Evolutionary conservation across 2,113 vertebrate genomes (phyloP).

Genomic region (Butorides virescens): DNA sequence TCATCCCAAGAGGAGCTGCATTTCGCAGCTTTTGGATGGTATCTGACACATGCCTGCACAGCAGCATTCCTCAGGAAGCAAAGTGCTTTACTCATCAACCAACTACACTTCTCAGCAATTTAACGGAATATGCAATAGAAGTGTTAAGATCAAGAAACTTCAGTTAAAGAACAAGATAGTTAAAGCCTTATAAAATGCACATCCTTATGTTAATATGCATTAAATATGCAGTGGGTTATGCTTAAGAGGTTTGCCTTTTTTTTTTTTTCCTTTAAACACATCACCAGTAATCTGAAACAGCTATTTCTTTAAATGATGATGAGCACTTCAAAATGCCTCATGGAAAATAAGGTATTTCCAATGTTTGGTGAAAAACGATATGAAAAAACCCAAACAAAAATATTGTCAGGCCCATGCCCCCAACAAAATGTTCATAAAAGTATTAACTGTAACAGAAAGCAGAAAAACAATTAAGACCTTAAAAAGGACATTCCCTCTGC

Average conservation of each 20-base stretch:
- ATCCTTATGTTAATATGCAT: background rate
- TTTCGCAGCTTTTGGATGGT: background rate
- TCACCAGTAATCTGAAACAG: background rate
- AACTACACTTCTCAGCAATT: background rate
- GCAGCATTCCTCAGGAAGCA: background rate
- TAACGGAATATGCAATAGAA: background rate
- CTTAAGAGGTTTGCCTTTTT: background rate
- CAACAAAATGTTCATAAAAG: background rate
- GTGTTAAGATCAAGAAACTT: background rate
- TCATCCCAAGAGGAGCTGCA: background rate
- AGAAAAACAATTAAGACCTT: background rate
- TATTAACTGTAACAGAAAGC: background rate
- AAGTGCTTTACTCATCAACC: background rate
- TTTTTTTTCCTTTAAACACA: background rate
- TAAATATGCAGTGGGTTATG: background rate
- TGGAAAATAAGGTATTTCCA: background rate
- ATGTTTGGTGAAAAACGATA: background rate
- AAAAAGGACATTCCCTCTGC: background rate
- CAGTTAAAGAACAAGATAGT: background rate
- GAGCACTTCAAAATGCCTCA: background rate
- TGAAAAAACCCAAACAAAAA: background rate
- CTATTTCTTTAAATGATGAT: background rate
- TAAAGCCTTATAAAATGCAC: background rate
- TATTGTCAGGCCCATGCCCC: background rate
- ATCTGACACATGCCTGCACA: background rate